These are phyloP conservation scores for Atherinosoma microstoma DNA, from an alignment of 2,797 vertebrate genomes.

Conservation along the genomic window DNA sequence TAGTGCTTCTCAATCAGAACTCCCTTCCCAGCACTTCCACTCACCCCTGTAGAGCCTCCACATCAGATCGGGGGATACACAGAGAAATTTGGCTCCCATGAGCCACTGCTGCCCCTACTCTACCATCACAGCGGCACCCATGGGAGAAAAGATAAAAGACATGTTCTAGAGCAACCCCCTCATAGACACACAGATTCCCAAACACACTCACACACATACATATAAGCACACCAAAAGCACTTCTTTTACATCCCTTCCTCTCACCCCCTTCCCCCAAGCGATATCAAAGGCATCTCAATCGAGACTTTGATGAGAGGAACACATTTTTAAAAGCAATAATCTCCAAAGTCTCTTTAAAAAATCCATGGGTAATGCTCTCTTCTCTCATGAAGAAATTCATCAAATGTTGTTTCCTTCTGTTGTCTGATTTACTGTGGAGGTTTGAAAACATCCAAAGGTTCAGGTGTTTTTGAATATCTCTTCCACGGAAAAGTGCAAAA, in stretches of 20 bases:
- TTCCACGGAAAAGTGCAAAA: slow-evolving; percentile 4
- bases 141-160: slow-evolving; percentile 85
- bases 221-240: slow-evolving; percentile 62
- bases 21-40: slow-evolving; percentile 21
- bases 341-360: slow-evolving; percentile 60
- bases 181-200: slow-evolving; percentile 28
- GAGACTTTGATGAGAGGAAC: slow-evolving; percentile 79
- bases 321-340: slow-evolving; percentile 72
- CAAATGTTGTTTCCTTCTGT: slow-evolving; percentile 35
- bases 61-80: slow-evolving; percentile 68
- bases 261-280: slow-evolving; percentile 59
- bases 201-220: slow-evolving; percentile 25
- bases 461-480: slow-evolving; percentile 31
- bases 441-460: slow-evolving; percentile 33
- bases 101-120: slow-evolving; percentile 73
- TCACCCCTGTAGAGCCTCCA: slow-evolving; percentile 58
- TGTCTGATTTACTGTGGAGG: slow-evolving; percentile 31
- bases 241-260: slow-evolving; percentile 65
- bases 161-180: slow-evolving; percentile 69
- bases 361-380: slow-evolving; percentile 25
- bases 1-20: slow-evolving; percentile 22
- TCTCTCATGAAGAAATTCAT: slow-evolving; percentile 58
- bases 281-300: slow-evolving; percentile 79
- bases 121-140: slow-evolving; percentile 78
- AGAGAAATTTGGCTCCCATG: slow-evolving; percentile 77